Base-by-base conservation (phyloP, 2,888 invertebrate species). In the Drosophila picticornis region DNA sequence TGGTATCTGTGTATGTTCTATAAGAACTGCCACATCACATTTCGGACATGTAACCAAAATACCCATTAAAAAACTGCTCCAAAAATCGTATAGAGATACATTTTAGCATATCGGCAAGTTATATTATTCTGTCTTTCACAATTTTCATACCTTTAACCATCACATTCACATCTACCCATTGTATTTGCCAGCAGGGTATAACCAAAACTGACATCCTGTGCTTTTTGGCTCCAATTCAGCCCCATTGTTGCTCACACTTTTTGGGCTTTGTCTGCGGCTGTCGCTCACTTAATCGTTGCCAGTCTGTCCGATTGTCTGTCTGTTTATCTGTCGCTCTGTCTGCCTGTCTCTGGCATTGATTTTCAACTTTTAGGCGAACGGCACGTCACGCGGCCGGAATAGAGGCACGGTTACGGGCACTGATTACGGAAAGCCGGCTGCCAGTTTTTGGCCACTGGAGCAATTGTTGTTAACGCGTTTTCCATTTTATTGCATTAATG, bases 401-500 rank as follows among this genome's bases (percentile, higher is more conserved):
- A 43, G 25, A 7, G 59, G 27, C 27, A 19, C 10, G 72, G 64
- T 25, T 51, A 53, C 51, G 7, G 62, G 43, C 67, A 59, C 76
- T 72, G 77, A 77, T 78, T 78, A 78, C 77, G 75, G 68, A 71
- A 71, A 66, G 68, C 55, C 72, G 69, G 63, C 68, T 77, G 74
- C 57, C 79, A 73, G 67, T 53, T 69, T 68, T 70, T 67, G 79
- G 79, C 75, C 85, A 80, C 75, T 79, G 78, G 77, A 73, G 83
- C 87, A 90, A 91, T 90, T 88, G 91, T 81, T 90, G 89, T 91
- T 90, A 90, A 90, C 89, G 90, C 90, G 88, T 90, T 90, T 90
- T 89, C 90, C 90, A 91, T 90, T 90, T 91, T 91, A 90, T 90
- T 91, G 88, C 90, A 90, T 90, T 91, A 91, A 89, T 91, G 86